Evolutionary conservation across 2,797 vertebrate genomes (phyloP), one percentile per base, ranked within the genome.

Genomic region (Salmo trutta): DNA sequence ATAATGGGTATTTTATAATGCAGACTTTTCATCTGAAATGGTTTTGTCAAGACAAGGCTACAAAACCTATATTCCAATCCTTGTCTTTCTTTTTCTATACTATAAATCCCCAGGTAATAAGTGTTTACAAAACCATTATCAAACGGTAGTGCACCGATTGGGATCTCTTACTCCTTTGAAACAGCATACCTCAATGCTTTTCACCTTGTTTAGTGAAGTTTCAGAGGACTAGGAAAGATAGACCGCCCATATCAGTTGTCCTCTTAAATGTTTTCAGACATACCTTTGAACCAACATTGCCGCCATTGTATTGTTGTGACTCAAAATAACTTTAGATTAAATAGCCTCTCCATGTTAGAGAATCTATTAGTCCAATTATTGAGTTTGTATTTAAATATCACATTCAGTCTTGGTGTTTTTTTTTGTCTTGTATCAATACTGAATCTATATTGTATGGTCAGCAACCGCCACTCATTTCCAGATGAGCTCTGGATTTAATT

Each of bases 401-500:
- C n/a, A 67, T 84, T 69, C 31, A 0, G 2, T 56, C 66, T 52
- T 36, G 3, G 53, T 24, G 56, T 12, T 21, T 64, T 27, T 12
- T 31, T n/a, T 8, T 17, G 1, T 24, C 19, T 8, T 3, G 27
- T 12, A 17, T 41, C 12, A 5, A 14, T n/a, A 36, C 19, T 64
- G 27, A 31, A 29, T 68, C 47, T 15, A 29, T 29, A 52, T 31
- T 36, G 24, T 33, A 21, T 36, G 8, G 24, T 56, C 4, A 64
- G 68, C 54, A 62, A 3, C 15, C 19, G 27, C 51, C 47, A 41
- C 66, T 69, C 31, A 52, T 77, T 4, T 66, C 24, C 56, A 51
- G 16, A 15, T n/a, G 17, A 15, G 10, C 17, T 33, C 56, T 19
- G 7, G n/a, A n/a, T 83, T 79, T 80, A 70, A 81, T 85, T 83